Conservation (phyloP, 2,888 invertebrate species). For the Thalpophila matura region DNA sequence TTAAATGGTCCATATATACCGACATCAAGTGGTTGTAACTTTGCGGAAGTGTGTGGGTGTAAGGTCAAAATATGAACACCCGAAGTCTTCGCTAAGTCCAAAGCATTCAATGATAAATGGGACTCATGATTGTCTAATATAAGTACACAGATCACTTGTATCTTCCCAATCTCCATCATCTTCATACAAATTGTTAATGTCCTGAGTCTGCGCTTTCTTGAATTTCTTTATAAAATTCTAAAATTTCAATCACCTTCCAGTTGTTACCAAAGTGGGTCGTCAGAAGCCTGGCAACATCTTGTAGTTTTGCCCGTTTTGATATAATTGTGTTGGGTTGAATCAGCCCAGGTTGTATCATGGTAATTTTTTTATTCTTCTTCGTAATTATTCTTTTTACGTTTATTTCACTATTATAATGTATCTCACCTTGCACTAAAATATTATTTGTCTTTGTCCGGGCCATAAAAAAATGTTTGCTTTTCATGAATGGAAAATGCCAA, state of each 20-base stretch:
- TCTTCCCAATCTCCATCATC: too few relatives aligned
- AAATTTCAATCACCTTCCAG: conserved; percentile 28
- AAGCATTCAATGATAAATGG: neutral
- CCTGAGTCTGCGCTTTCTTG: too few relatives aligned
- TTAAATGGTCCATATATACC: too few relatives aligned
- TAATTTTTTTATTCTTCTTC: conserved; percentile 41
- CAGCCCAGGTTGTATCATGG: conserved; percentile 10
- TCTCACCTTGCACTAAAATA: conserved; percentile 46
- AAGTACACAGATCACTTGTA: too few relatives aligned
- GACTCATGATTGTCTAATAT: neutral
- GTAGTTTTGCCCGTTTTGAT: conserved; percentile 37
- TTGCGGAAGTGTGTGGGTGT: too few relatives aligned
- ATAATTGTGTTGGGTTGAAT: conserved; percentile 39
- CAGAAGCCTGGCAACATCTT: conserved; percentile 37
- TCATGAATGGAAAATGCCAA: conserved; percentile 51
- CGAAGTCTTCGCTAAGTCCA: neutral
- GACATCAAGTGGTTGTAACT: too few relatives aligned
- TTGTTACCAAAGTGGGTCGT: conserved; percentile 35
- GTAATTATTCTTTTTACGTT: conserved; percentile 33
- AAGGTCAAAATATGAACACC: too few relatives aligned
- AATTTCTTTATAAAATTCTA: conserved; percentile 37
- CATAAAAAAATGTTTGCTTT: conserved; percentile 39
- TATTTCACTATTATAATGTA: conserved; percentile 31
- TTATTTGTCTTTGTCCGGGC: conserved; percentile 43
- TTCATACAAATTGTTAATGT: too few relatives aligned